Evolutionary conservation across 2,797 vertebrate genomes (phyloP).

Genomic region (Fistularia tabacaria): DNA sequence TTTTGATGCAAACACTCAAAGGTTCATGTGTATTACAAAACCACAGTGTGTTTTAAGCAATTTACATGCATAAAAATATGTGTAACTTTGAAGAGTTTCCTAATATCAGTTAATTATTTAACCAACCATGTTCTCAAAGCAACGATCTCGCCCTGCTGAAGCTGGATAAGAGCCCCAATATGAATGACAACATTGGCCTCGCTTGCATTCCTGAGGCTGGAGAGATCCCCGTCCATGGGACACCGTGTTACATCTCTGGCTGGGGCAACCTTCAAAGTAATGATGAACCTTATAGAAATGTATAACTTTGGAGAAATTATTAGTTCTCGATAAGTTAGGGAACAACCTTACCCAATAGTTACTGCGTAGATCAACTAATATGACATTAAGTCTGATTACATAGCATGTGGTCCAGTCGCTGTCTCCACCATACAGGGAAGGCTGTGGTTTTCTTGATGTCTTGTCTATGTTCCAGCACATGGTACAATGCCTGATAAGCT

Average conservation of each 20-base stretch:
- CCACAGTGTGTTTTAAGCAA: no score
- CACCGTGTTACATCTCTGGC: constrained; percentile 74
- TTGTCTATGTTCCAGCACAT: constrained; percentile 47
- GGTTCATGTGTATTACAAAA: no score
- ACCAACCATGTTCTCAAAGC: constrained; percentile 40
- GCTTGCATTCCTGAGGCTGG: constrained; percentile 71
- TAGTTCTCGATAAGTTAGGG: no score
- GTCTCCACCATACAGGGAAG: neutral
- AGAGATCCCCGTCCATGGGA: constrained; percentile 57
- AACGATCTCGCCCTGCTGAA: constrained; percentile 82
- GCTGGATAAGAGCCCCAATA: constrained; percentile 69
- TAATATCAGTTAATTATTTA: neutral
- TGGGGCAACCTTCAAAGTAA: constrained; percentile 81
- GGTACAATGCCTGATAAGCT: constrained; percentile 76
- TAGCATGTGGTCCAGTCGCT: no score
- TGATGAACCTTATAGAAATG: no score
- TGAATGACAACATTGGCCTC: constrained; percentile 60
- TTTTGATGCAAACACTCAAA: no score
- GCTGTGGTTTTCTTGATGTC: neutral
- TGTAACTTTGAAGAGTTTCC: no score
- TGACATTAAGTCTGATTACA: no score
- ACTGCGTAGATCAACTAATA: no score
- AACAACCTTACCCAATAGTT: no score
- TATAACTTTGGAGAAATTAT: no score
- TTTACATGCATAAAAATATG: no score